Evolutionary conservation across 2,113 vertebrate genomes (phyloP).

Genomic region (Oceanites oceanicus): DNA sequence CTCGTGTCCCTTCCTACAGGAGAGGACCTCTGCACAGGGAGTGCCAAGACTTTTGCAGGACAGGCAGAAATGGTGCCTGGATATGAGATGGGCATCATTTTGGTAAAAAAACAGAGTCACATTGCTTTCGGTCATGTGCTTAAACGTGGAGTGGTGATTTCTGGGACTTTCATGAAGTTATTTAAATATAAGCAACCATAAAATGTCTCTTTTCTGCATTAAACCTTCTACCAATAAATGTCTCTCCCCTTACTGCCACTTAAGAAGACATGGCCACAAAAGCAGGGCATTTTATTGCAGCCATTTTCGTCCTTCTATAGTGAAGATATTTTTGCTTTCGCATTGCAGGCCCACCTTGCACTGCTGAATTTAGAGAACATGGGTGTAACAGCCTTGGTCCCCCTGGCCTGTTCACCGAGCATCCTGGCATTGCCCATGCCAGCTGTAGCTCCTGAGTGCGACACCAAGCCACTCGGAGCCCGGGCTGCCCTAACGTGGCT

Average conservation of each 20-base stretch:
- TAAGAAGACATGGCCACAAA: background rate
- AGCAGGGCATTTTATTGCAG: background rate
- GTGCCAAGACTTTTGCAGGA: background rate
- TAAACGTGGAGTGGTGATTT: background rate
- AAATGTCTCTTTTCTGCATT: background rate
- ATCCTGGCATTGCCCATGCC: background rate
- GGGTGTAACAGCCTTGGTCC: background rate
- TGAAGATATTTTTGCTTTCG: background rate
- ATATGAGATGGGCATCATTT: background rate
- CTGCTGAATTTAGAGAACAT: background rate
- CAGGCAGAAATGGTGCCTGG: background rate
- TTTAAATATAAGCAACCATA: background rate
- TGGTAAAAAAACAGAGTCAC: background rate
- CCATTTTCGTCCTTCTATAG: background rate
- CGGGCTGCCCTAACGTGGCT: background rate
- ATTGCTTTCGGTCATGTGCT: background rate
- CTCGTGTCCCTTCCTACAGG: background rate
- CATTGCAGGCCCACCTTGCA: background rate
- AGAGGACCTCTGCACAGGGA: background rate
- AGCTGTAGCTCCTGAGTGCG: background rate
- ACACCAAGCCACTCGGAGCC: rapidly evolving
- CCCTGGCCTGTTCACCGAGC: background rate
- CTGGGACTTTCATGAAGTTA: background rate
- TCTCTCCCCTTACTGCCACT: background rate
- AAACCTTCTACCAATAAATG: background rate